phyloP scores from a whole-genome alignment of 2,113 vertebrate genomes.

The Cathartes aura region DNA sequence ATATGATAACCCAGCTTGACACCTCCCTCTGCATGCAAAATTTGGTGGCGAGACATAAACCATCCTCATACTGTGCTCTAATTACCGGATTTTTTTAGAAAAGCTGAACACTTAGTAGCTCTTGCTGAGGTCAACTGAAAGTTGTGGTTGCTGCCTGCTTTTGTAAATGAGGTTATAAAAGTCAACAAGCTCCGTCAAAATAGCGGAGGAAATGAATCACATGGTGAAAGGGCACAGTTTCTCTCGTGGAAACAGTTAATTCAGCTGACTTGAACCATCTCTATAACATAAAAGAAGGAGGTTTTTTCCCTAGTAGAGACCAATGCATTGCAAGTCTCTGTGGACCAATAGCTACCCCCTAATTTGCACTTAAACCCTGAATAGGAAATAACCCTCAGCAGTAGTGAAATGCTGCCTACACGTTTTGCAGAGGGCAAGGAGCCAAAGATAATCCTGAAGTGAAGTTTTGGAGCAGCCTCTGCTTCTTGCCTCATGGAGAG shows the following conservation, averaged over 20 bases:
- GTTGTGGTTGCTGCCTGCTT: neutral
- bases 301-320: neutral
- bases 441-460: neutral
- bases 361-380: neutral
- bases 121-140: neutral
- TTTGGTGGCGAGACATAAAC: neutral
- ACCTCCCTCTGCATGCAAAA: neutral
- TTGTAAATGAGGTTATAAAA: neutral
- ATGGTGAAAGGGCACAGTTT: neutral
- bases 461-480: neutral
- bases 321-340: neutral
- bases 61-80: neutral
- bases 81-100: neutral
- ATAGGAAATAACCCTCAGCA: neutral
- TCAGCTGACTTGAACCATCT: neutral
- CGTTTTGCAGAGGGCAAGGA: neutral
- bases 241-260: neutral
- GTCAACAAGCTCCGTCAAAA: neutral
- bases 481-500: fast-evolving
- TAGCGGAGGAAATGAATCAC: neutral
- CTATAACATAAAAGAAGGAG: neutral
- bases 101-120: neutral
- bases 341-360: neutral
- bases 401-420: neutral
- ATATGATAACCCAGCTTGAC: neutral